Conservation (phyloP, 1,140 invertebrate species). For the Chironomus tepperi region DNA sequence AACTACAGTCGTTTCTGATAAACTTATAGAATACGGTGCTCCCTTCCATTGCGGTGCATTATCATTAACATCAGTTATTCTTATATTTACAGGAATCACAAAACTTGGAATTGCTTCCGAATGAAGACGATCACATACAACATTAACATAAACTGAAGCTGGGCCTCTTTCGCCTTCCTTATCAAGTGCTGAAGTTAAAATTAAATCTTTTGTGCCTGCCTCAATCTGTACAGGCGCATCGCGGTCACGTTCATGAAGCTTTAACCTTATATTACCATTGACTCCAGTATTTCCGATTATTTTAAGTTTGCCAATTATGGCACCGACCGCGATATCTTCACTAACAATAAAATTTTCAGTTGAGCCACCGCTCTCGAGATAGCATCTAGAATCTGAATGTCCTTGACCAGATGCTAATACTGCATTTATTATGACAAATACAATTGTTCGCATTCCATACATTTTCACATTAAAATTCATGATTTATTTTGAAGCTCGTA, state of each 20-base stretch:
- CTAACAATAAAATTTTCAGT: slow-evolving; percentile 84
- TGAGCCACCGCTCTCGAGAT: slow-evolving; percentile 78
- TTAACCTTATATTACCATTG: slow-evolving; percentile 67
- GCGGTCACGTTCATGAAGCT: slow-evolving; percentile 61
- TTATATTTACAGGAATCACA: slow-evolving; percentile 78
- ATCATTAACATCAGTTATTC: slow-evolving; percentile 89
- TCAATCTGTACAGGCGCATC: slow-evolving; percentile 69
- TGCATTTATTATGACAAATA: not conserved
- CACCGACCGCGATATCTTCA: slow-evolving; percentile 71
- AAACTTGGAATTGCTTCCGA: slow-evolving; percentile 68
- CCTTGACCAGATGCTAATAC: not conserved
- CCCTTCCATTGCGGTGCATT: slow-evolving; percentile 77
- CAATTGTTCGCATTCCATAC: slow-evolving; percentile 12
- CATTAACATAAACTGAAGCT: slow-evolving; percentile 73
- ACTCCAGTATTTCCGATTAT: slow-evolving; percentile 70
- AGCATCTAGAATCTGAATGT: slow-evolving; percentile 69
- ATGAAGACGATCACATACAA: slow-evolving; percentile 69
- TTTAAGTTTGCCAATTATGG: slow-evolving; percentile 61
- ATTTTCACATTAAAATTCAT: slow-evolving; percentile 6
- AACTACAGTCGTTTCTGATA: slow-evolving; percentile 77
- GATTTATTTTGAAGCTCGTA: not conserved
- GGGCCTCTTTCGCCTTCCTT: slow-evolving; percentile 76
- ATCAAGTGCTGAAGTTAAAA: slow-evolving; percentile 65
- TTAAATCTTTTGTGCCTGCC: slow-evolving; percentile 69
- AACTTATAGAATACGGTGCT: slow-evolving; percentile 70